These are phyloP conservation scores for Aldrovandia affinis DNA, from an alignment of 2,797 vertebrate genomes.

Conservation along the genomic window DNA sequence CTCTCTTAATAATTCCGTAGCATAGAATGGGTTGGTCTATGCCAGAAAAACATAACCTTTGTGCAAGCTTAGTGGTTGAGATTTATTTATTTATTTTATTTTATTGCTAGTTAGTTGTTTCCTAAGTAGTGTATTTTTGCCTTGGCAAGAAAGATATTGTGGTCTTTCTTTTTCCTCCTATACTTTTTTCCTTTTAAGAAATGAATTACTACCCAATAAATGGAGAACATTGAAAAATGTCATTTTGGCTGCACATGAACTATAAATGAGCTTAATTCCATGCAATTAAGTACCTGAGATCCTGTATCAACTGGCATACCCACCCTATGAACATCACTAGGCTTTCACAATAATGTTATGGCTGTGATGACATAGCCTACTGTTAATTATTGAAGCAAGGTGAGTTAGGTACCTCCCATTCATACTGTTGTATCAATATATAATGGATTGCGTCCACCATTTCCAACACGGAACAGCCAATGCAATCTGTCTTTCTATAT, in stretches of 20 bases:
- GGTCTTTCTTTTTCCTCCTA: no score
- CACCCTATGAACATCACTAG: neutral
- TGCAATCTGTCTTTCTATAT: constrained; percentile 1
- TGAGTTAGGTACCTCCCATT: constrained; percentile 23
- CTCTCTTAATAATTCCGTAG: neutral
- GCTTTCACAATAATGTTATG: constrained; percentile 2
- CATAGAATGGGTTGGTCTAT: no score
- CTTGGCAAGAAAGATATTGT: no score
- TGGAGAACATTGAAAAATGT: neutral
- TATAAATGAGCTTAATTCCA: neutral
- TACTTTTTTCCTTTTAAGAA: no score
- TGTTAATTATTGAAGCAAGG: constrained; percentile 33
- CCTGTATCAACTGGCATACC: neutral
- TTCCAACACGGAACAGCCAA: constrained; percentile 6
- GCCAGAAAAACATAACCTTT: no score
- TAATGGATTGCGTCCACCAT: constrained; percentile 20
- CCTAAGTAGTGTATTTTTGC: no score
- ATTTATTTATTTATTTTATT: no score
- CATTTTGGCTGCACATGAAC: neutral
- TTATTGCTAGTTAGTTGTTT: no score
- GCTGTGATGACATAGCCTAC: neutral
- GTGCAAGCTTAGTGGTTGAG: no score
- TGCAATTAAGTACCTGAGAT: constrained; percentile 1
- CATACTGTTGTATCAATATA: constrained; percentile 13
- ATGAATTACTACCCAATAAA: neutral